phyloP scores from a whole-genome alignment of 1,140 invertebrate species.

The Aporrectodea caliginosa region DNA sequence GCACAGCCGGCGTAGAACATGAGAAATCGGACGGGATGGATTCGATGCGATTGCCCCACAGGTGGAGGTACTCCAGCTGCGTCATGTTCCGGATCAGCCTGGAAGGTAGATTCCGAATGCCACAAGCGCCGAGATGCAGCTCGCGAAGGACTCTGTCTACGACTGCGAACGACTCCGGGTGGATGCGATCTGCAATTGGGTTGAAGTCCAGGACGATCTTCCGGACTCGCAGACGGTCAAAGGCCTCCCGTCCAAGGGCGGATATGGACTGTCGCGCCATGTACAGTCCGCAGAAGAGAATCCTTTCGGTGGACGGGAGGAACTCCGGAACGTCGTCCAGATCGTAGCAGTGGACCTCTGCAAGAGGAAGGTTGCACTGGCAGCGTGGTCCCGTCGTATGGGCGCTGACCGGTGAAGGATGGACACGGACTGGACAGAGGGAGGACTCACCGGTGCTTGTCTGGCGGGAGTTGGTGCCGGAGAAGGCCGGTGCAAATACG shows the following conservation, averaged over 20 bases:
- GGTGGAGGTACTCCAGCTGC: slow-evolving; percentile 14
- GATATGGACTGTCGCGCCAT: neutral
- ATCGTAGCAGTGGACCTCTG: neutral
- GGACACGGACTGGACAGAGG: too few species aligned
- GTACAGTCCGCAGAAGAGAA: neutral
- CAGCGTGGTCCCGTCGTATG: too few species aligned
- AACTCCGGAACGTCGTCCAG: neutral
- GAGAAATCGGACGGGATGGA: slow-evolving; percentile 21
- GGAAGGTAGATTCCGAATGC: slow-evolving; percentile 8
- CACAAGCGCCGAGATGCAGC: slow-evolving; percentile 25
- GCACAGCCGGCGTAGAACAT: too few species aligned
- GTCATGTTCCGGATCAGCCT: neutral
- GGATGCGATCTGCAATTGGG: slow-evolving; percentile 24
- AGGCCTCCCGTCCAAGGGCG: slow-evolving; percentile 1
- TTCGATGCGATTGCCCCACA: slow-evolving; percentile 26
- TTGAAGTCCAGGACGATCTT: slow-evolving; percentile 31
- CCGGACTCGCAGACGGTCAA: slow-evolving; percentile 21
- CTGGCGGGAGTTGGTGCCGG: too few species aligned
- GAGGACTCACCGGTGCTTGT: too few species aligned
- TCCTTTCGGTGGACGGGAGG: neutral
- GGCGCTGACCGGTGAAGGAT: too few species aligned
- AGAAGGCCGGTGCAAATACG: too few species aligned
- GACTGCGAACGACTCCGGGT: slow-evolving; percentile 6
- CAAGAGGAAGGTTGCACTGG: too few species aligned
- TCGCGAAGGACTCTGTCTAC: slow-evolving; percentile 11